Conservation (phyloP, 1,140 invertebrate species). For the Pararge aegeria region DNA sequence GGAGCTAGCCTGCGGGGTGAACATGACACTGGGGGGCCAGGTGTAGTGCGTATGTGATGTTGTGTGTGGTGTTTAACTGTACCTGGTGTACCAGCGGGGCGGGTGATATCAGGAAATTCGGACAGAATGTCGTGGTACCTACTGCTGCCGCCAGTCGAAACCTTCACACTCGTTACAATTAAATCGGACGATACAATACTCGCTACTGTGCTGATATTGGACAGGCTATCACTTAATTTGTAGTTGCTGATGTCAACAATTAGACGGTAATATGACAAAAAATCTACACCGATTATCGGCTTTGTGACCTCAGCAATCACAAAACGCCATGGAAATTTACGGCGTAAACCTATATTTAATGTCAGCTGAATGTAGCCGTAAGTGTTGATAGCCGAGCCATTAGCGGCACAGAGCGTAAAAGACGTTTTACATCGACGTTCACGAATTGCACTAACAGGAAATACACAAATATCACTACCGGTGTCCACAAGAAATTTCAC, state of each 20-base stretch:
- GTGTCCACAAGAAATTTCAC: too few relatives aligned
- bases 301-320: conserved; percentile 9
- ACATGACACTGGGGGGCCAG: too few relatives aligned
- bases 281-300: conserved; percentile 13
- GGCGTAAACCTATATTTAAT: conserved; percentile 5
- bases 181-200: too few relatives aligned
- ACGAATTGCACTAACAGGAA: not conserved
- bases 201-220: conserved; percentile 1
- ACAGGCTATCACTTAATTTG: conserved; percentile 12
- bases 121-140: too few relatives aligned
- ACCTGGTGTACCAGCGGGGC: too few relatives aligned
- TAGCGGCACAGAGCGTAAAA: not conserved
- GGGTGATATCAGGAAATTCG: too few relatives aligned
- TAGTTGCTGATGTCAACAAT: conserved; percentile 9
- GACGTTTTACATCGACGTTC: not conserved
- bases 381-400: conserved; percentile 1
- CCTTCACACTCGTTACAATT: too few relatives aligned
- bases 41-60: too few relatives aligned
- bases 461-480: too few relatives aligned
- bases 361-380: not conserved
- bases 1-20: too few relatives aligned
- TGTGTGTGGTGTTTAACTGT: too few relatives aligned
- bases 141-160: too few relatives aligned
- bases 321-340: conserved; percentile 6
- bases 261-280: conserved; percentile 12